These are phyloP conservation scores for Oreonectes daqikongensis DNA, from an alignment of 2,797 vertebrate genomes.

Conservation along the genomic window DNA sequence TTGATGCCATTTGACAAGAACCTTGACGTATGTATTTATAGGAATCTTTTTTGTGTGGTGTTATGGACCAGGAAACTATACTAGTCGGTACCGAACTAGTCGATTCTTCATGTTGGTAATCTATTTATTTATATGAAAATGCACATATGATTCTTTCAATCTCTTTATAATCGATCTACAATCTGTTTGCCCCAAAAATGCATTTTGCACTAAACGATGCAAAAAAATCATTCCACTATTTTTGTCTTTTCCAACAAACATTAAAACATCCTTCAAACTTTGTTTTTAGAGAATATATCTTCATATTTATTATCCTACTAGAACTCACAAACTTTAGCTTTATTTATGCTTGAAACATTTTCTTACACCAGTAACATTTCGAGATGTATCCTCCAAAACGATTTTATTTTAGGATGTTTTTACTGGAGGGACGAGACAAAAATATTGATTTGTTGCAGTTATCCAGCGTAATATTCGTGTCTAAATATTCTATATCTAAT, in stretches of 20 bases:
- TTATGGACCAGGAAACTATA: not conserved
- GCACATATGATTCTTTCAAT: constrained; percentile 9
- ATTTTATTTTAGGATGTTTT: not conserved
- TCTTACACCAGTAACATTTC: not conserved
- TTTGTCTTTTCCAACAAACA: not conserved
- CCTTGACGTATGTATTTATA: not conserved
- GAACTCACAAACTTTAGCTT: not conserved
- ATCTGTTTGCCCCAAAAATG: constrained; percentile 40
- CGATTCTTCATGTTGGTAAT: not conserved
- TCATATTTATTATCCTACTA: not conserved
- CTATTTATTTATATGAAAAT: constrained; percentile 20
- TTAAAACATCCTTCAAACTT: not conserved
- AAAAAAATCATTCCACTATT: constrained; percentile 39
- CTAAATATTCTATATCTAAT: constrained; percentile 36
- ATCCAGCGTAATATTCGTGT: constrained; percentile 46
- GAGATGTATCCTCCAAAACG: not conserved
- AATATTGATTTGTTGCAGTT: not conserved
- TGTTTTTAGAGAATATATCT: not conserved
- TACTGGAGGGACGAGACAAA: not conserved
- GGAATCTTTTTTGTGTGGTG: not conserved
- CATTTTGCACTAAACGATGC: constrained; percentile 50
- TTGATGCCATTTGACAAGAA: not conserved
- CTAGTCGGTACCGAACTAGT: constrained; percentile 1
- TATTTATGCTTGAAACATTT: not conserved
- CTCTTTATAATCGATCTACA: constrained; percentile 28